These are phyloP conservation scores for Rhea americana DNA, from an alignment of 2,113 vertebrate species.

Conservation along the genomic window DNA sequence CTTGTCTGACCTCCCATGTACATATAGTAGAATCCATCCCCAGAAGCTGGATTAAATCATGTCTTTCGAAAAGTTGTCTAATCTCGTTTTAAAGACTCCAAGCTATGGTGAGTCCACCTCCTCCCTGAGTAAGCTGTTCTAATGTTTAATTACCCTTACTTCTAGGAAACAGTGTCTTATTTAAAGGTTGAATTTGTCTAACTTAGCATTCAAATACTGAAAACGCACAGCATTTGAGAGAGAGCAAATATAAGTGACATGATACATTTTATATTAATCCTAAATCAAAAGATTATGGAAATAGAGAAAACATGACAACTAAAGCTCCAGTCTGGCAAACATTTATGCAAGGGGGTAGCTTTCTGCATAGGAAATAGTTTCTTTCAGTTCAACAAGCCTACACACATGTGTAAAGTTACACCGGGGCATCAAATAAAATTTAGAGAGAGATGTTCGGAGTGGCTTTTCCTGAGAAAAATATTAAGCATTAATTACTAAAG, in stretches of 20 bases:
- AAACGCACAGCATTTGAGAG: slow-evolving; percentile 24
- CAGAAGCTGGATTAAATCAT: slow-evolving; percentile 6
- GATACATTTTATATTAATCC: slow-evolving; percentile 63
- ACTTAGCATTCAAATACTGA: slow-evolving; percentile 45
- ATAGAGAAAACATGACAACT: slow-evolving; percentile 55
- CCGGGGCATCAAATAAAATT: not conserved
- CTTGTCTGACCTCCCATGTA: not conserved
- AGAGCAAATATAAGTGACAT: slow-evolving; percentile 57
- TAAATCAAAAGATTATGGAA: slow-evolving; percentile 69
- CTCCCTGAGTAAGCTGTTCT: slow-evolving; percentile 36
- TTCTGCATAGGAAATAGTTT: slow-evolving; percentile 28
- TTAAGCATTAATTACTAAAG: slow-evolving; percentile 33
- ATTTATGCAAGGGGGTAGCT: slow-evolving; percentile 30
- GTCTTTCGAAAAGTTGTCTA: slow-evolving; percentile 45
- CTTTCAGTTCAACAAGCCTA: slow-evolving; percentile 25
- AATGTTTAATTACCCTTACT: slow-evolving; percentile 59
- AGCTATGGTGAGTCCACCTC: slow-evolving; percentile 35
- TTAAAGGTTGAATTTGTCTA: slow-evolving; percentile 66
- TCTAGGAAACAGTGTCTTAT: slow-evolving; percentile 52
- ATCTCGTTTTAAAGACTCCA: slow-evolving; percentile 47
- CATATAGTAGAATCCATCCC: not conserved
- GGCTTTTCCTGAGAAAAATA: slow-evolving; percentile 6
- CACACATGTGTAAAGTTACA: slow-evolving; percentile 2
- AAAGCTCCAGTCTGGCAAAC: slow-evolving; percentile 41
- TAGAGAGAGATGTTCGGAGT: not conserved